Evolutionary conservation across 2,888 invertebrate species (phyloP), one percentile per base, ranked within the genome.

Genomic region (Tetragnatha montana): DNA sequence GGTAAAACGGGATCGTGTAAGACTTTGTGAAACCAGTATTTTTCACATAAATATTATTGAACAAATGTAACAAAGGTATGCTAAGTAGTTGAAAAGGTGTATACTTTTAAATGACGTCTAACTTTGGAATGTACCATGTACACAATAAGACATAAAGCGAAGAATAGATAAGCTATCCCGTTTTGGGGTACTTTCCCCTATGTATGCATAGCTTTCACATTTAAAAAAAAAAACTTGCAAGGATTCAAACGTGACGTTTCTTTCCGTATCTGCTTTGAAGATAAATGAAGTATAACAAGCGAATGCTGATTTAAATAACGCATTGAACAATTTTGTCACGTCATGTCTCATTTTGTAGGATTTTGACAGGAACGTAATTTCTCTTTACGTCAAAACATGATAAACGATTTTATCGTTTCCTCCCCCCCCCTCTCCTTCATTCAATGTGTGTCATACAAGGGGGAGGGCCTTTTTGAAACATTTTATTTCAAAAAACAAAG

Each of bases 321-420:
- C 22, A 81, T 87, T 68, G 76, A 71, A 21, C 8, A 81, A 50
- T 69, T 75, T 70, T 81, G 87, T 81, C 87, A 81, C 75, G 69
- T 81, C 81, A 81, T 75, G 87, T 74, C 76, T 71, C 75, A 76
- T 81, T 78, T 76, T 70, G 87, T 51, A 75, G 49, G 71, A 87
- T 69, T 81, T 75, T 87, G 87, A 87, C 87, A 87, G 76, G 69
- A 87, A 87, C 60, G 81, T 81, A 87, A 76, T 76, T 87, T 87
- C 68, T 74, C 49, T 81, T 35, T 10, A n/a, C 70, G 87, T 87
- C 87, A 81, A 51, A 71, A 70, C 71, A 75, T 87, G 87, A 87
- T 87, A 81, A 87, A 87, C 87, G 87, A 87, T 87, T 87, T 87
- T 87, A 87, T 87, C 87, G 87, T 75, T 87, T 87, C 79, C 68